phyloP scores from a whole-genome alignment of 2,888 invertebrate species.

The Chirona hameri region DNA sequence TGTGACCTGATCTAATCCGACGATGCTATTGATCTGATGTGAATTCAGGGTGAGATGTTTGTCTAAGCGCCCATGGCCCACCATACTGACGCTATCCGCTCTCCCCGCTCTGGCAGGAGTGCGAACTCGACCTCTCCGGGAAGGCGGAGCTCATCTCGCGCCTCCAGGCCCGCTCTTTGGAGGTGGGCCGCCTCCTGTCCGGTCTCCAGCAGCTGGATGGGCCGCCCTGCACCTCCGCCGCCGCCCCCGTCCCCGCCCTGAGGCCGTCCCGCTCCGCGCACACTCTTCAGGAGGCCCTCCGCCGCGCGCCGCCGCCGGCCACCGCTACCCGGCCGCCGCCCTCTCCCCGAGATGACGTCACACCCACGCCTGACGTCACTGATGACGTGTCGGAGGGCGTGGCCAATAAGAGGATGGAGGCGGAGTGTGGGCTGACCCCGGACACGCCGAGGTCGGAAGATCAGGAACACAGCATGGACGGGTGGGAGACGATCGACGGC shows the following conservation, averaged over 20 bases:
- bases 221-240: background rate
- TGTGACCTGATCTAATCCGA: no score
- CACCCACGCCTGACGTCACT: background rate
- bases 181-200: conserved; percentile 88
- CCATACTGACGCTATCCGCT: background rate
- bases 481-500: conserved; percentile 3
- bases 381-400: conserved; percentile 3
- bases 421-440: background rate
- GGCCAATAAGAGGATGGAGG: background rate
- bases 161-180: conserved; percentile 90
- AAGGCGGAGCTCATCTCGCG: conserved; percentile 94
- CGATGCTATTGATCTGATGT: no score
- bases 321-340: no score
- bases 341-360: background rate
- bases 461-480: background rate
- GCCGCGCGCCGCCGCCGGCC: background rate
- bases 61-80: no score
- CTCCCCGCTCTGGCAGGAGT: conserved; percentile 60
- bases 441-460: background rate
- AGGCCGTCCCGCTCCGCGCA: background rate
- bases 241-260: background rate
- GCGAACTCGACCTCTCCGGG: conserved; percentile 91
- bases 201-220: conserved; percentile 67
- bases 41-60: no score
- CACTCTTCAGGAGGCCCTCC: background rate